These are phyloP conservation scores for Otolemur crassicaudatus DNA, from an alignment of 2,797 vertebrate species.

Conservation along the genomic window DNA sequence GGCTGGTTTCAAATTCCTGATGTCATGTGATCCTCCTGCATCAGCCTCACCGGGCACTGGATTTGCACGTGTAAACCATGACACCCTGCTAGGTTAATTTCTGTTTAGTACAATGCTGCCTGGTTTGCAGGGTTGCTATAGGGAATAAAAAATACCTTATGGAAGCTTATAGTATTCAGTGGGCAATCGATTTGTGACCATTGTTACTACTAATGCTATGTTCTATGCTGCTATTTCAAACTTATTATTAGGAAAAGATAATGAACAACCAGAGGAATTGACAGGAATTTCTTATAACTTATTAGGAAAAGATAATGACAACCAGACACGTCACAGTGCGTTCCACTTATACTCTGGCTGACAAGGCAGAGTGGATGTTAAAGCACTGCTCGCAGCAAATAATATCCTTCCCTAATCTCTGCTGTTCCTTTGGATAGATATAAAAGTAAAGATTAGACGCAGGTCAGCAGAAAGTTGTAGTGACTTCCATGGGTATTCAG, in stretches of 20 bases:
- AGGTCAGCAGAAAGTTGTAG: neutral
- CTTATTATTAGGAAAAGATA: neutral
- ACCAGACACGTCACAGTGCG: neutral
- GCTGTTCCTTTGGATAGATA: neutral
- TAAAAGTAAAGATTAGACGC: neutral
- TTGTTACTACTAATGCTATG: neutral
- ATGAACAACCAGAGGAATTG: neutral
- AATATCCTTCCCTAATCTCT: neutral
- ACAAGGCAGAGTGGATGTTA: neutral
- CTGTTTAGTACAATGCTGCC: neutral
- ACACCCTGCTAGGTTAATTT: neutral
- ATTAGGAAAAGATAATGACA: neutral
- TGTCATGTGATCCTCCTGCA: too few species aligned
- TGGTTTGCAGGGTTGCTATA: neutral
- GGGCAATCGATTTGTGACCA: neutral
- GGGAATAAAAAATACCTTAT: neutral
- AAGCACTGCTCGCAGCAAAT: neutral
- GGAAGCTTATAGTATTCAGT: neutral
- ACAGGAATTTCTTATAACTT: neutral
- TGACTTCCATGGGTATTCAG: neutral
- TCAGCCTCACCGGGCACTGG: neutral
- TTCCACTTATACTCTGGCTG: neutral
- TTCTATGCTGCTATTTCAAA: neutral
- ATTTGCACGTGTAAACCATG: neutral
- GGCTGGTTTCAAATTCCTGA: too few species aligned